A percentile compares a stretch with the other conserved stretches of the same genome.
Evolutionary conservation across 2,888 invertebrate species (phyloP).

Genomic region (Trissolcus brochymenae): DNA sequence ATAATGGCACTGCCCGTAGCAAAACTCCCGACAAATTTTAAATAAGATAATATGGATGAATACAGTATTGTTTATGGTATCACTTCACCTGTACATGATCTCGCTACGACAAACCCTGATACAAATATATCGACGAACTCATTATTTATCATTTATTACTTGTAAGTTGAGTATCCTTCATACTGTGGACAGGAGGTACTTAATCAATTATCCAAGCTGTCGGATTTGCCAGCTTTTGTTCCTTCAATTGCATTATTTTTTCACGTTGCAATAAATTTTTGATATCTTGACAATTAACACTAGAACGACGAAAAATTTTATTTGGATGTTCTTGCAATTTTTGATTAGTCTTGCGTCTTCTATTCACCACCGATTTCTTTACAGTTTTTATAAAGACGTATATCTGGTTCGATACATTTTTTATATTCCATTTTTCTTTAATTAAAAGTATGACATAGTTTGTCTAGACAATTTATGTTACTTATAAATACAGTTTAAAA

Average conservation of each 20-base stretch:
- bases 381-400: too few species aligned
- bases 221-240: slow-evolving; percentile 10
- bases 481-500: too few species aligned
- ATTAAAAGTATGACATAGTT: too few species aligned
- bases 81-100: slow-evolving; percentile 59
- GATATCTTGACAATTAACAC: too few species aligned
- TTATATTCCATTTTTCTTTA: too few species aligned
- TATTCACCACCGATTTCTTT: too few species aligned
- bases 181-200: slow-evolving; percentile 45
- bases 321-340: too few species aligned
- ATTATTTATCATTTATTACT: slow-evolving; percentile 44
- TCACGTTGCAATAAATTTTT: slow-evolving; percentile 1
- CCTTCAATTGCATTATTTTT: not conserved
- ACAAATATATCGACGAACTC: slow-evolving; percentile 40
- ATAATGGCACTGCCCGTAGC: slow-evolving; percentile 73
- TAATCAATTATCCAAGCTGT: slow-evolving; percentile 23
- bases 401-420: too few species aligned
- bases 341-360: too few species aligned
- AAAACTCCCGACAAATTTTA: slow-evolving; percentile 45
- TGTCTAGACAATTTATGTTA: too few species aligned
- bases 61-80: slow-evolving; percentile 55
- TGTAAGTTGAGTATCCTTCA: slow-evolving; percentile 46
- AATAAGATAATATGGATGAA: slow-evolving; percentile 55
- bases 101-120: slow-evolving; percentile 42
- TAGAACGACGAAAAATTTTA: too few species aligned